Conservation (phyloP, 2,113 vertebrate species). For the Nothobranchius kuhntae region DNA sequence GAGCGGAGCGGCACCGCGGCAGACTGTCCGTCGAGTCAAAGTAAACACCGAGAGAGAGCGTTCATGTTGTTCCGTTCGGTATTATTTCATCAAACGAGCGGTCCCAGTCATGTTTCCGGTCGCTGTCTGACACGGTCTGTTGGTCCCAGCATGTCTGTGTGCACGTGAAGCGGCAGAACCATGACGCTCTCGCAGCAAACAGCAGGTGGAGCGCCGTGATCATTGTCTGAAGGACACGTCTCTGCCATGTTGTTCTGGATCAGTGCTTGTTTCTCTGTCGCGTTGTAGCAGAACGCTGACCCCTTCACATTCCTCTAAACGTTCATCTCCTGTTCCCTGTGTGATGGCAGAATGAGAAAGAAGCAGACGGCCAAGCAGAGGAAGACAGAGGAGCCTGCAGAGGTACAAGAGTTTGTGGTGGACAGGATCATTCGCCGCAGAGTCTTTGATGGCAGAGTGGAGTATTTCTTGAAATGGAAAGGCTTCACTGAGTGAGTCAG, state of each 20-base stretch:
- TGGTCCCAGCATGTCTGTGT: slow-evolving; percentile 44
- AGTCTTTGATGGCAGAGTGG: slow-evolving; percentile 92
- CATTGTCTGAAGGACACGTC: slow-evolving; percentile 38
- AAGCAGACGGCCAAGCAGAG: slow-evolving; percentile 98
- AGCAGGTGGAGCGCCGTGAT: slow-evolving; percentile 66
- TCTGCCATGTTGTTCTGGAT: slow-evolving; percentile 29
- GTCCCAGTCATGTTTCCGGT: neutral
- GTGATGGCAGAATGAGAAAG: slow-evolving; percentile 92
- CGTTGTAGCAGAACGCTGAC: neutral
- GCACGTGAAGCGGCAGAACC: neutral
- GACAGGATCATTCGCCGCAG: slow-evolving; percentile 94
- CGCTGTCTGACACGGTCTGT: neutral
- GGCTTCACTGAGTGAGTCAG: slow-evolving; percentile 96
- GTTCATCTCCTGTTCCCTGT: neutral
- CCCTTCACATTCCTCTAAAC: neutral
- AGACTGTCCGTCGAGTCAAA: slow-evolving; percentile 53
- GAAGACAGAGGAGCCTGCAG: slow-evolving; percentile 93
- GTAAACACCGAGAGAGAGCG: slow-evolving; percentile 58
- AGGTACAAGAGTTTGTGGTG: slow-evolving; percentile 94
- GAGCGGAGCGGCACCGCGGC: slow-evolving; percentile 35
- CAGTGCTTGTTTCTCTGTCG: no score
- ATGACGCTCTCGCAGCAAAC: slow-evolving; percentile 17
- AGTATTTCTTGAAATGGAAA: slow-evolving; percentile 99
- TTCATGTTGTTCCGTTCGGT: slow-evolving; percentile 55
- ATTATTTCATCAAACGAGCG: slow-evolving; percentile 3